These are phyloP conservation scores for Propsilocerus akamusi DNA, from an alignment of 1,140 invertebrate species.

Conservation along the genomic window DNA sequence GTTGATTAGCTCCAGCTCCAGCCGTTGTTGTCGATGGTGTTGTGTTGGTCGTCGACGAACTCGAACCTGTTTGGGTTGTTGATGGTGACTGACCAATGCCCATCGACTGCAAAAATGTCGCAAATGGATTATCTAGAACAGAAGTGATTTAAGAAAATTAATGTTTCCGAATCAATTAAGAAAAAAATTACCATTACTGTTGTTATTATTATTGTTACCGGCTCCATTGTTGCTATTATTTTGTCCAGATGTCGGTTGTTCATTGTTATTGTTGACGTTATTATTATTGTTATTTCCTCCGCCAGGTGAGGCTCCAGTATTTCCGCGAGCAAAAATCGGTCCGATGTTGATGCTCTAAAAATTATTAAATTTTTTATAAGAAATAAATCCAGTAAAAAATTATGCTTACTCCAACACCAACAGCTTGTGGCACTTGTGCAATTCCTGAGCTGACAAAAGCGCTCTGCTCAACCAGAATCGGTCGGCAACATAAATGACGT, in stretches of 20 bases:
- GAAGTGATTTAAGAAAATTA: too few relatives aligned
- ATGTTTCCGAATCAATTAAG: not conserved
- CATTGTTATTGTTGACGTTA: not conserved
- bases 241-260: too few relatives aligned
- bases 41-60: not conserved
- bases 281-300: not conserved
- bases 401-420: not conserved
- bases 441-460: slow-evolving; percentile 21
- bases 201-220: not conserved
- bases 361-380: not conserved
- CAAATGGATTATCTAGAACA: not conserved
- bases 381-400: not conserved
- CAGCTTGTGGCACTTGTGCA: not conserved
- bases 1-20: not conserved
- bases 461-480: slow-evolving; percentile 52
- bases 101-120: not conserved
- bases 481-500: slow-evolving; percentile 45
- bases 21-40: not conserved
- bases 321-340: not conserved
- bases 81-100: not conserved
- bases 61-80: not conserved
- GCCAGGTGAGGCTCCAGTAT: not conserved
- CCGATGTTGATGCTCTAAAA: not conserved
- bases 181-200: not conserved
- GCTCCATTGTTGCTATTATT: too few relatives aligned